These are phyloP conservation scores for Sebastes variabilis DNA, from an alignment of 2,797 vertebrate genomes.

Conservation along the genomic window DNA sequence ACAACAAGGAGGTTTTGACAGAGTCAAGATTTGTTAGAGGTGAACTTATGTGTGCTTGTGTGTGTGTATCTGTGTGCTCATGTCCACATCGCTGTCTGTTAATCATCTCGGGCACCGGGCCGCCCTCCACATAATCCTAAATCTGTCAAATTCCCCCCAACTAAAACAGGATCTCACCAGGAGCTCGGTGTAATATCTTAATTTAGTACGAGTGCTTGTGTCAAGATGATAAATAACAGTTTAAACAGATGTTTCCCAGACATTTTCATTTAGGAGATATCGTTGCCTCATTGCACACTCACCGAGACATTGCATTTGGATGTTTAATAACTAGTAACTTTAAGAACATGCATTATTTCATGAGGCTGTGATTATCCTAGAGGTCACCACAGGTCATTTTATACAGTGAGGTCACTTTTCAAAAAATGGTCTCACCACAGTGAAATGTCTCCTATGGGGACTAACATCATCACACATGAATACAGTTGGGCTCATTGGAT, in stretches of 20 bases:
- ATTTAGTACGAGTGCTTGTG: slow-evolving; percentile 32
- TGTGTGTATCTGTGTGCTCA: background rate
- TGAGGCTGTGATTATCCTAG: too few relatives aligned
- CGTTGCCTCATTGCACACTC: slow-evolving; percentile 3
- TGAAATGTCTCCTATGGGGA: too few relatives aligned
- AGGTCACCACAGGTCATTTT: too few relatives aligned
- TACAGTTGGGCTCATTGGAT: too few relatives aligned
- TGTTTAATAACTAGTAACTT: background rate
- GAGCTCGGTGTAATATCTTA: slow-evolving; percentile 46
- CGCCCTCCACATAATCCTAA: slow-evolving; percentile 34
- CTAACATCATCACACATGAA: too few relatives aligned
- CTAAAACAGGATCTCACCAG: slow-evolving; percentile 31
- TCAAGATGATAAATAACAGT: slow-evolving; percentile 48
- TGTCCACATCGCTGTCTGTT: slow-evolving; percentile 34
- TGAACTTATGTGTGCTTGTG: background rate
- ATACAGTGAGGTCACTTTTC: too few relatives aligned
- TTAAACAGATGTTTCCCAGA: slow-evolving; percentile 40
- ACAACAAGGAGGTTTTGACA: slow-evolving; percentile 56
- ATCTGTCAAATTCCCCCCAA: slow-evolving; percentile 38
- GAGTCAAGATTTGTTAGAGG: slow-evolving; percentile 39
- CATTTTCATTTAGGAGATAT: slow-evolving; percentile 38
- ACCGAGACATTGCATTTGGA: background rate
- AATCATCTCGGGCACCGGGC: slow-evolving; percentile 47
- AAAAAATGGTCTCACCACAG: too few relatives aligned
- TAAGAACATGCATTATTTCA: too few relatives aligned